phyloP scores from a whole-genome alignment of 35 echinoderm and acorn worm genomes.

The Strongylocentrotus purpuratus region DNA sequence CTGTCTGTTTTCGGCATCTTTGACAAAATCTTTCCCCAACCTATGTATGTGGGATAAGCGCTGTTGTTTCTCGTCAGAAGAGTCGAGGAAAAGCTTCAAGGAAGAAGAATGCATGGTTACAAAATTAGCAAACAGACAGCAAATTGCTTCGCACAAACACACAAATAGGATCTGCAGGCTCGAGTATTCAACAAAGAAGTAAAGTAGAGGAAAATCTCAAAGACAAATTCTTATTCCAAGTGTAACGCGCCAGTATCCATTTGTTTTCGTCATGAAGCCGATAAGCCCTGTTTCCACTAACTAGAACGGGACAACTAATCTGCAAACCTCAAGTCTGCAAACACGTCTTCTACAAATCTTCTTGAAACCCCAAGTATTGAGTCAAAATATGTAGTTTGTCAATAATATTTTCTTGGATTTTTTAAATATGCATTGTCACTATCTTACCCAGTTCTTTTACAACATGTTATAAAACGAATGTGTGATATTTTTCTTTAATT shows the following conservation, averaged over 20 bases:
- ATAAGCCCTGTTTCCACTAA: background rate
- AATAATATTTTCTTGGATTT: too few relatives aligned
- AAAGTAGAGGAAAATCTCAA: background rate
- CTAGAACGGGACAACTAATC: too few relatives aligned
- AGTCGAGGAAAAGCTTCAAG: background rate
- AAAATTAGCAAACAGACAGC: background rate
- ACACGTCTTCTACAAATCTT: too few relatives aligned
- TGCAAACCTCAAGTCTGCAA: too few relatives aligned
- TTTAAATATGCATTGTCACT: too few relatives aligned
- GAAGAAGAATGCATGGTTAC: background rate
- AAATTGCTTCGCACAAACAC: background rate
- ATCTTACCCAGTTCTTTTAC: too few relatives aligned
- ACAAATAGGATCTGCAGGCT: background rate
- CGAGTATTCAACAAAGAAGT: background rate
- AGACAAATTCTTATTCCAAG: background rate
- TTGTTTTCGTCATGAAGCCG: background rate
- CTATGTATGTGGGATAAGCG: background rate
- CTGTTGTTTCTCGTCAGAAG: background rate
- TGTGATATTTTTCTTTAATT: too few relatives aligned
- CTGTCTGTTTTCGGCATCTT: conserved; percentile 14
- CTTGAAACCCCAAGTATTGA: too few relatives aligned
- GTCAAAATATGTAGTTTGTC: too few relatives aligned
- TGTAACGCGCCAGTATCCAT: background rate
- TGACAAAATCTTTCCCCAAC: background rate
- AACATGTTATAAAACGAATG: too few relatives aligned